phyloP scores from a whole-genome alignment of 2,113 vertebrate genomes.

The Electrona antarctica region DNA sequence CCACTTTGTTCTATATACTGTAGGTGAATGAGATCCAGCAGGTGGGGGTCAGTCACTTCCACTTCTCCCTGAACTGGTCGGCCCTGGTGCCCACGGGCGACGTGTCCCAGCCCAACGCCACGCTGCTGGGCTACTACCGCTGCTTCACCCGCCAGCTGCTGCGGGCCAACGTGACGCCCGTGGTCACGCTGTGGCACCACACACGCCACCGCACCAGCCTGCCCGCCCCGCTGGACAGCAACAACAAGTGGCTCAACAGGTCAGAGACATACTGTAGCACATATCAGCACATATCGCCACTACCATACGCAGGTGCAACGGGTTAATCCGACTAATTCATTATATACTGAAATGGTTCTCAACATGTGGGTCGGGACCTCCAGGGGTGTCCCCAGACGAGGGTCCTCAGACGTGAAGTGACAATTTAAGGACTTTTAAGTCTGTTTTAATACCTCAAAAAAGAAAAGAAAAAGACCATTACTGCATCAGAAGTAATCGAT shows the following conservation, averaged over 20 bases:
- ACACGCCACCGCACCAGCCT: conserved; percentile 81
- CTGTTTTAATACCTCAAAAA: no score
- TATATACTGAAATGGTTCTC: no score
- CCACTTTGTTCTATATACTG: no score
- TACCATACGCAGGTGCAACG: no score
- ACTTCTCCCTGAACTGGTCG: conserved; percentile 94
- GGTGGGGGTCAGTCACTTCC: conserved; percentile 87
- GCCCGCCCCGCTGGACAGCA: conserved; percentile 78
- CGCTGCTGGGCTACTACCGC: conserved; percentile 87
- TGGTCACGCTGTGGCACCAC: conserved; percentile 93
- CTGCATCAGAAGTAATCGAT: no score
- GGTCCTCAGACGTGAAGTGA: no score
- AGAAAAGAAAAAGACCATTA: no score
- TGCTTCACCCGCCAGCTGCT: conserved; percentile 88
- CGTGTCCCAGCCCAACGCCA: conserved; percentile 81
- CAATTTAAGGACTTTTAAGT: no score
- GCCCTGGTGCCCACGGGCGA: conserved; percentile 86
- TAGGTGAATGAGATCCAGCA: conserved; percentile 80
- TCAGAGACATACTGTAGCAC: conserved; percentile 1
- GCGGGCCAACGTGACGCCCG: conserved; percentile 87
- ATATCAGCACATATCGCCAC: no score
- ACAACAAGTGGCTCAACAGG: conserved; percentile 88
- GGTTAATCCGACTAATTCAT: no score
- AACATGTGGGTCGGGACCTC: no score
- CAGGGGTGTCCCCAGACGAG: no score